A percentile compares a stretch with the other conserved stretches of the same genome.
Conservation (phyloP, 2,888 invertebrate genomes). For the Pammene aurita region DNA sequence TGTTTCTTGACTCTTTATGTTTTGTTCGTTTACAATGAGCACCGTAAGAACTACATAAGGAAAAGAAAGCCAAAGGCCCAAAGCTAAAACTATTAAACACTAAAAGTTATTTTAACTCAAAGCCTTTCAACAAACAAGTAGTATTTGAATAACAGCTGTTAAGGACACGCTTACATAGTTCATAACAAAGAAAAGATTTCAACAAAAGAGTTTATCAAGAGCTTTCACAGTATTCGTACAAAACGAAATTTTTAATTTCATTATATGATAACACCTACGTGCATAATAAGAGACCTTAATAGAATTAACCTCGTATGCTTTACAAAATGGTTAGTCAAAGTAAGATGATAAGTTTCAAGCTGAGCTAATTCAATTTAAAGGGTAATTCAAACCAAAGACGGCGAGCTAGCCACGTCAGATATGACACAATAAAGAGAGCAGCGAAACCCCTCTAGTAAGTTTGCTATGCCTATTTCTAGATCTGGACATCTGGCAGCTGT, state of each 20-base stretch:
- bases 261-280: neutral
- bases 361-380: slow-evolving; percentile 2
- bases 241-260: neutral
- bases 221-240: neutral
- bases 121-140: too few species aligned
- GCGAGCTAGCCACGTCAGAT: too few species aligned
- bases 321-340: slow-evolving; percentile 1
- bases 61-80: too few species aligned
- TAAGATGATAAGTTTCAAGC: slow-evolving; percentile 7
- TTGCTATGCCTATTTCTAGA: too few species aligned
- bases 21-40: too few species aligned
- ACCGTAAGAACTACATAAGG: too few species aligned
- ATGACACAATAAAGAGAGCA: too few species aligned
- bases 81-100: too few species aligned
- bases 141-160: neutral
- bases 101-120: too few species aligned
- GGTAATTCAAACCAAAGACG: slow-evolving; percentile 3
- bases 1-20: too few species aligned
- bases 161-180: neutral
- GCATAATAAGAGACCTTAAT: neutral
- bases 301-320: neutral
- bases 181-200: neutral
- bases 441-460: too few species aligned
- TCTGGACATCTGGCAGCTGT: too few species aligned
- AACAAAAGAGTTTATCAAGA: slow-evolving; percentile 2